Percentiles rank a stretch among this genome's conserved stretches.
These are phyloP conservation scores for Drosophila neutralis DNA, from an alignment of 2,888 invertebrate genomes.

Conservation along the genomic window DNA sequence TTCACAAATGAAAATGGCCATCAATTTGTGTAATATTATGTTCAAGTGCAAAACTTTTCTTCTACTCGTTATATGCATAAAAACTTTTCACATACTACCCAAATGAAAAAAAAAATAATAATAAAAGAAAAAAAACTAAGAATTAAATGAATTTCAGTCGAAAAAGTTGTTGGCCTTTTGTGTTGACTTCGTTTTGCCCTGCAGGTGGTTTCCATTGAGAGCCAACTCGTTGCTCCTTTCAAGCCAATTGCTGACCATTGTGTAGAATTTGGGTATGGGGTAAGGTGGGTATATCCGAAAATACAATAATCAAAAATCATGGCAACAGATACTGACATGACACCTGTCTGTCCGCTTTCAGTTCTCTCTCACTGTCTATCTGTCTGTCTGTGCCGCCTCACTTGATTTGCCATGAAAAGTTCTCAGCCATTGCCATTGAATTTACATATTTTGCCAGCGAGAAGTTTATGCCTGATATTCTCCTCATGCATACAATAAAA, in stretches of 20 bases:
- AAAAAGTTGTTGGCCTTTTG: conserved; percentile 33
- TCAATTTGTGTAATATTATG: conserved; percentile 73
- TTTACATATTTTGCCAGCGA: conserved; percentile 67
- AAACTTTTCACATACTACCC: conserved; percentile 58
- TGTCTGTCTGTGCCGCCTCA: conserved; percentile 25
- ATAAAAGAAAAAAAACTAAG: conserved; percentile 15
- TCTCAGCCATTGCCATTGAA: conserved; percentile 59
- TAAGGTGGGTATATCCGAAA: conserved; percentile 2
- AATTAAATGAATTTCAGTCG: conserved; percentile 34
- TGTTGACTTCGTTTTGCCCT: conserved; percentile 30
- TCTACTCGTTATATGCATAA: conserved; percentile 49
- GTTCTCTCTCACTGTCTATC: conserved; percentile 23
- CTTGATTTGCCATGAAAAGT: conserved; percentile 74
- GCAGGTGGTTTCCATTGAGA: conserved; percentile 34
- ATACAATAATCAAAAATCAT: conserved; percentile 75
- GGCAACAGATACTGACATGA: conserved; percentile 66
- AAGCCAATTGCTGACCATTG: conserved; percentile 55
- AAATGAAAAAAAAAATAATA: neutral
- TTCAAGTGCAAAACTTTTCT: conserved; percentile 67
- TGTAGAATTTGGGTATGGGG: conserved; percentile 1
- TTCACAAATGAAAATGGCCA: conserved; percentile 69
- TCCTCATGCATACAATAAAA: conserved; percentile 13
- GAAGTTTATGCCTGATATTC: conserved; percentile 37
- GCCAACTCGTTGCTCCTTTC: conserved; percentile 46
- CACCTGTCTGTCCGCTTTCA: conserved; percentile 63